These are phyloP conservation scores for Ammodytes dubius DNA, from an alignment of 2,113 vertebrate species.

Conservation along the genomic window DNA sequence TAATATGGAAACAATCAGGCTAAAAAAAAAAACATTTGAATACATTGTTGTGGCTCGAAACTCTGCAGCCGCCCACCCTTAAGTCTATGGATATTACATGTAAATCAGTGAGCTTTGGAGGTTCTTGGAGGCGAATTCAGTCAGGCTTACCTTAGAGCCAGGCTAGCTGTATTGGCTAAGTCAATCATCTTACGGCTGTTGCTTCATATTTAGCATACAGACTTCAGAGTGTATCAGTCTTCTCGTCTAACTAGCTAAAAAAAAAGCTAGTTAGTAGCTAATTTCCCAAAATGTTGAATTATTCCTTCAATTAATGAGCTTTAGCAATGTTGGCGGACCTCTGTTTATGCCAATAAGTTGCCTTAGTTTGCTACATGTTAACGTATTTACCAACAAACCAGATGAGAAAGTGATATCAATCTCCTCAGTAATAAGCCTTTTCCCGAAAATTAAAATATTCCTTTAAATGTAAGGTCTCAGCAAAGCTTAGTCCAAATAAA, in stretches of 20 bases:
- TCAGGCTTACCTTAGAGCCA: background rate
- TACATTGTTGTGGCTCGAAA: too few species aligned
- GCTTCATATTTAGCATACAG: background rate
- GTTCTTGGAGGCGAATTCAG: background rate
- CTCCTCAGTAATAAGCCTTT: too few species aligned
- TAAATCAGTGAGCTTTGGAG: background rate
- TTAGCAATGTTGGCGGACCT: background rate
- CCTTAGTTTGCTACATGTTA: too few species aligned
- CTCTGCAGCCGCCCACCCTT: too few species aligned
- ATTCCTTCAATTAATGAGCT: background rate
- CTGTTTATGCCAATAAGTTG: too few species aligned
- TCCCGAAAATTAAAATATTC: too few species aligned
- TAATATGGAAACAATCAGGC: conserved; percentile 71
- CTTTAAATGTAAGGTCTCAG: too few species aligned
- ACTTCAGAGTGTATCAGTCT: background rate
- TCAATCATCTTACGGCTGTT: background rate
- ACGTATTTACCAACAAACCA: too few species aligned
- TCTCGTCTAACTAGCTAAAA: background rate
- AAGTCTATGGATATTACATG: background rate
- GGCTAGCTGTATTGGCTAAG: background rate
- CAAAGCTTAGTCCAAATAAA: too few species aligned
- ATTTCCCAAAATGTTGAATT: background rate
- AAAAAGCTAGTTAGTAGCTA: background rate
- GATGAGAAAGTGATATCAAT: too few species aligned
- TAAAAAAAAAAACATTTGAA: conserved; percentile 3